Evolutionary conservation across 2,888 invertebrate genomes (phyloP).

Genomic region (Horisme vitalbata): DNA sequence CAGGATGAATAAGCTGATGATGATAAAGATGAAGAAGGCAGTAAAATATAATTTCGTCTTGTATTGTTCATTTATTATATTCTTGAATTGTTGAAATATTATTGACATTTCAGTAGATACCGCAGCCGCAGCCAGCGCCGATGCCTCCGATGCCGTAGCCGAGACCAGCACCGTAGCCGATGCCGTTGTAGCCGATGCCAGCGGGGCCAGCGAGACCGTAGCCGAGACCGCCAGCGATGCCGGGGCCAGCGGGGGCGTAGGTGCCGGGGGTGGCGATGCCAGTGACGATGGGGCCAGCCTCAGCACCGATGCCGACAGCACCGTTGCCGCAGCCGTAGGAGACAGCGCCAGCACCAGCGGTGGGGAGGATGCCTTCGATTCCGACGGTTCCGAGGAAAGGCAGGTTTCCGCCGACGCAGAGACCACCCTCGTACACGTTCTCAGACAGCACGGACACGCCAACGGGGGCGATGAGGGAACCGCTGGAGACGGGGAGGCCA

Average conservation of each 20-base stretch:
- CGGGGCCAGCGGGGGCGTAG: constrained; percentile 29
- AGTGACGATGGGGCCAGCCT: constrained; percentile 29
- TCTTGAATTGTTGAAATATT: no score
- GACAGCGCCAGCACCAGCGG: constrained; percentile 38
- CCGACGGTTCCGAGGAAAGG: constrained; percentile 46
- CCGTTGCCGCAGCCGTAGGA: constrained; percentile 42
- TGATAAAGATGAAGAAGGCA: no score
- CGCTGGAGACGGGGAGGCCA: constrained; percentile 36
- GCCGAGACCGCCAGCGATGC: constrained; percentile 6
- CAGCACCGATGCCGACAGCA: constrained; percentile 24
- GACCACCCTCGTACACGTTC: constrained; percentile 39
- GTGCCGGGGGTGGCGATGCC: constrained; percentile 25
- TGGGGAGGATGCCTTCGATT: constrained; percentile 41
- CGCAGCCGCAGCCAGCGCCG: constrained; percentile 14
- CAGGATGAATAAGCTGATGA: no score
- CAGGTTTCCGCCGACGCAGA: constrained; percentile 40
- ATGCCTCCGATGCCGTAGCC: constrained; percentile 7
- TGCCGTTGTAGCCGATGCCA: no score
- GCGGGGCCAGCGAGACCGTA: no score
- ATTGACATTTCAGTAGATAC: neutral
- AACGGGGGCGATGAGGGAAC: constrained; percentile 40
- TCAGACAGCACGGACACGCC: constrained; percentile 45
- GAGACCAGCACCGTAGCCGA: constrained; percentile 10
- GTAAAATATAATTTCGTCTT: no score
- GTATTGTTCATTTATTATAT: no score